Base-by-base conservation (phyloP, 2,113 vertebrate genomes). In the Sander vitreus region DNA sequence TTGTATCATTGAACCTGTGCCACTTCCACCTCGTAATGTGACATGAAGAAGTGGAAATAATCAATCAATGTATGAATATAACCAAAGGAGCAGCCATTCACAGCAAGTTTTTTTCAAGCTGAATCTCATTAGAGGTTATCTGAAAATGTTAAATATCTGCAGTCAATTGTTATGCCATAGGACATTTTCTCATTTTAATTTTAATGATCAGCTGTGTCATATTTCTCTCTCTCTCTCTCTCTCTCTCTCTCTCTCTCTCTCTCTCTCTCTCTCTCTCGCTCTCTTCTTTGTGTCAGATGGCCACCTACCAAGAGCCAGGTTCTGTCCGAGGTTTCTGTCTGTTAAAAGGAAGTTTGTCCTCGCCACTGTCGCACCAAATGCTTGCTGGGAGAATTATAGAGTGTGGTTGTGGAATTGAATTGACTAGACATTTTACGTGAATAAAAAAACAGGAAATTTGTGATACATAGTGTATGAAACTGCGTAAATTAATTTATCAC, bases 141-240 rank as follows among this genome's bases (percentile, higher is more conserved):
- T 68, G 58, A 59, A 72, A 11, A 11, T 76, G 45, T 73, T 58
- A 23, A 68, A 30, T 39, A 71, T 19, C 62, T n/a, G 33, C 58
- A 48, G 16, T 25, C 6, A 58, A 30, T 12, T 58, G 18, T 65
- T 12, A 9, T 53, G 18, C 6, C 1, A 33, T 36, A 27, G 23
- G n/a, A n/a, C 15, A 27, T 48, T 48, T 79, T 45, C 21, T 70
- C 9, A 62, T 14, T 66, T 51, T 30, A n/a, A n/a, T n/a, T n/a
- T n/a, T n/a, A 59, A 25, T 23, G 6, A 11, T 43, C 39, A 43
- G 39, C 10, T 43, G 6, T 39, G 39, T 43, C 10, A 43, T 43
- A 43, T 43, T 43, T 10, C 3, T 43, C 11, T 11, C 10, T 39
- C 39, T 39, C 9, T 39, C 39, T 10, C 39, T 39, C 39, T 39